Base-by-base conservation (phyloP, 2,113 vertebrate species). In the Callorhinus ursinus region DNA sequence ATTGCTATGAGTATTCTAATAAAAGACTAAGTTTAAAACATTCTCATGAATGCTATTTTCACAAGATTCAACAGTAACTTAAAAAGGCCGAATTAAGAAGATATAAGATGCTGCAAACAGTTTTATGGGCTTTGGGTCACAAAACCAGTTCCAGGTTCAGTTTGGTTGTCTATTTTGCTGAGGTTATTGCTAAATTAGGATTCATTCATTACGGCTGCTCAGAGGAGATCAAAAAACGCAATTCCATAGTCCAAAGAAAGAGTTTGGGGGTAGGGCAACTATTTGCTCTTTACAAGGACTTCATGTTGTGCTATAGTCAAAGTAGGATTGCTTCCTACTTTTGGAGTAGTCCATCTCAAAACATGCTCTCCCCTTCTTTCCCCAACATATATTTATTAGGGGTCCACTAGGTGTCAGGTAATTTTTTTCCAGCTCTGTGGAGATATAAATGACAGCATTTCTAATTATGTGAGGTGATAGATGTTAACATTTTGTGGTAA, bases 1-100 rank as follows among this genome's bases (percentile, higher is more conserved):
- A 88, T 84, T 95, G 28, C 10, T 74, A 53, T 53, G 11, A 22
- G 21, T 89, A 59, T 55, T 88, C 91, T 80, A 88, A 94, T 92
- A 15, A 67, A 93, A 74, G 95, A 33, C 42, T 88, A 28, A 80
- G 11, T 85, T 59, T 88, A 80, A 79, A 59, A 67, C 83, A 7
- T 84, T 80, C 22, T 84, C 77, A 46, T 69, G 22, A 80, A 59
- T 59, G n/a, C 39, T 74, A 26, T 74, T 91, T 87, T 92, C 79
- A 59, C 26, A 92, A 57, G 33, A 22, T 91, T 84, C 46, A 93
- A 1, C 19, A 7, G 18, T 77, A 59, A 79, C 33, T 91, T 72
- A 11, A 49, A 81, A 33, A 74, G 12, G 39, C 26, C 15, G 18
- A 80, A 80, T 80, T 55, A 95, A 91, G 12, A 89, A 55, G 28